These are phyloP conservation scores for Coracias cyanogaster DNA, from an alignment of 2,797 vertebrate genomes.

Conservation along the genomic window DNA sequence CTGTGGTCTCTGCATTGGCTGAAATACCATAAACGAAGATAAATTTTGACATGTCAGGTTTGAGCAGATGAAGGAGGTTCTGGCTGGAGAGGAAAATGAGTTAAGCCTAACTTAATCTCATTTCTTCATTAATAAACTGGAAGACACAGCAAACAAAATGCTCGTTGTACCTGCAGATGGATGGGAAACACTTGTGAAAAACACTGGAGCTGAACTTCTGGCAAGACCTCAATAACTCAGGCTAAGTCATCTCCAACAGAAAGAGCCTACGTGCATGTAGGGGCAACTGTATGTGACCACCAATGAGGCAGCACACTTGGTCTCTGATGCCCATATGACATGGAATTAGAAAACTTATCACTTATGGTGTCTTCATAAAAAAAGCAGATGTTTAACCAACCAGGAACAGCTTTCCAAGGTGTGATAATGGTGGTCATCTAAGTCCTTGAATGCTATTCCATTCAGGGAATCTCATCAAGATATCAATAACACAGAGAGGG, in stretches of 20 bases:
- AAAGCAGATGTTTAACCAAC: background rate
- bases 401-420: background rate
- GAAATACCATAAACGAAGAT: background rate
- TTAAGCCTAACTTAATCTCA: background rate
- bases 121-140: background rate
- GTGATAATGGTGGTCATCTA: fast-evolving
- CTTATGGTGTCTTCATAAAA: background rate
- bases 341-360: background rate
- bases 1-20: slow-evolving; percentile 4
- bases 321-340: background rate
- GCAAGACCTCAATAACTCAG: background rate
- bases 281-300: background rate
- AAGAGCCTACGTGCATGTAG: fast-evolving
- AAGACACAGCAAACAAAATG: background rate
- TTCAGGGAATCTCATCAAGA: background rate
- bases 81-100: background rate
- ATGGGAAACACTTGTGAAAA: background rate
- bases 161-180: background rate
- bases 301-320: background rate
- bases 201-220: background rate
- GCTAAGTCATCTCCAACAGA: background rate
- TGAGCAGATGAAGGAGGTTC: background rate
- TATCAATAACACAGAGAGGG: background rate
- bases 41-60: background rate
- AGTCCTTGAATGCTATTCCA: background rate